Conservation (phyloP, 2,113 vertebrate genomes). For the Epinephelus cyanopodus region DNA sequence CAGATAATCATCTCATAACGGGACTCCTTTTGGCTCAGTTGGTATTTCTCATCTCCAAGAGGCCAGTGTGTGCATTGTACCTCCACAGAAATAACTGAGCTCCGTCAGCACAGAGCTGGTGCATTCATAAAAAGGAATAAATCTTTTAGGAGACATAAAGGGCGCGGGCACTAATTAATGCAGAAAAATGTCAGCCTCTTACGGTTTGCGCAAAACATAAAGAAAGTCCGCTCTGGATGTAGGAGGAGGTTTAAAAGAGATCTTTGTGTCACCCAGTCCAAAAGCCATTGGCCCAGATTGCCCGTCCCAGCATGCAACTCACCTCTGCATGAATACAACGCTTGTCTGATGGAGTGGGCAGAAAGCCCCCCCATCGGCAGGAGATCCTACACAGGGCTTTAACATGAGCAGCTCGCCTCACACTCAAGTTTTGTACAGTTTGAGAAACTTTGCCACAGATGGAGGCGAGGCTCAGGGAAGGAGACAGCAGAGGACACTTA, state of each 20-base stretch:
- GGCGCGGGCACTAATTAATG: conserved; percentile 80
- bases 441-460: conserved; percentile 44
- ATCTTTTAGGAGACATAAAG: conserved; percentile 74
- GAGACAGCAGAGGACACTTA: conserved; percentile 8
- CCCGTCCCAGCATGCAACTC: conserved; percentile 85
- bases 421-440: conserved; percentile 53
- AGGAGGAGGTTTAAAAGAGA: conserved; percentile 83
- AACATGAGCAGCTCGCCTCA: conserved; percentile 69
- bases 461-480: conserved; percentile 28
- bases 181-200: conserved; percentile 84
- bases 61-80: conserved; percentile 67
- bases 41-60: conserved; percentile 38
- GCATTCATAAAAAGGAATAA: conserved; percentile 78
- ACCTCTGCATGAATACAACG: conserved; percentile 84
- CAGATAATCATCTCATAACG: background rate
- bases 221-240: conserved; percentile 80
- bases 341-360: conserved; percentile 85
- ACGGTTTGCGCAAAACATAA: conserved; percentile 82
- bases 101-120: conserved; percentile 55
- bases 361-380: conserved; percentile 72
- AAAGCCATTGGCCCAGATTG: conserved; percentile 79
- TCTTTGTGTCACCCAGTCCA: conserved; percentile 83
- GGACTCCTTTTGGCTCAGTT: conserved; percentile 28
- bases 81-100: conserved; percentile 75
- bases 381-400: conserved; percentile 76